phyloP scores from a whole-genome alignment of 1,140 invertebrate genomes.

The Sitobion miscanthi region DNA sequence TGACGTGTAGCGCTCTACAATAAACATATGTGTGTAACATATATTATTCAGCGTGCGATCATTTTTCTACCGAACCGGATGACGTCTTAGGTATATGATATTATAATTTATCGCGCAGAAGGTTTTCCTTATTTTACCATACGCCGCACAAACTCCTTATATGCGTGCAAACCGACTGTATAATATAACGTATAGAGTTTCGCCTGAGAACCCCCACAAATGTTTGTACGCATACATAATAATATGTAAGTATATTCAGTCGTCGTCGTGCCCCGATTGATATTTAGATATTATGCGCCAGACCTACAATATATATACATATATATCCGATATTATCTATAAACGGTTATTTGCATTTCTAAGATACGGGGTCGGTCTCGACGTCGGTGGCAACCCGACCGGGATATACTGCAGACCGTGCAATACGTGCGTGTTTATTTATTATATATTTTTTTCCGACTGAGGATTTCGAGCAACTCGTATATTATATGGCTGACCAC shows the following conservation, averaged over 20 bases:
- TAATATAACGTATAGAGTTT: not conserved
- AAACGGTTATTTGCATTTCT: slow-evolving; percentile 11
- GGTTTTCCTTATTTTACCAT: slow-evolving; percentile 15
- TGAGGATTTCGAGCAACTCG: not conserved
- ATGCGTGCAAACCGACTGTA: not conserved
- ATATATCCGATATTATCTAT: not conserved
- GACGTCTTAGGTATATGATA: slow-evolving; percentile 15
- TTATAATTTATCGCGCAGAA: not conserved
- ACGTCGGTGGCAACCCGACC: not conserved
- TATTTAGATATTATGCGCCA: slow-evolving; percentile 5
- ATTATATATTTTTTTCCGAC: not conserved
- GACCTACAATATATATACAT: not conserved
- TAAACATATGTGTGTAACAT: not conserved
- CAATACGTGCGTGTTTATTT: not conserved
- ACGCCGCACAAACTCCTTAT: not conserved
- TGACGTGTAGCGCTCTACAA: not conserved
- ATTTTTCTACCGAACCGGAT: not conserved
- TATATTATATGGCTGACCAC: not conserved
- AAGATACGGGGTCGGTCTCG: not conserved
- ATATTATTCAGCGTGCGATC: not conserved
- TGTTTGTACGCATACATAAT: not conserved
- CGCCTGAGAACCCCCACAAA: not conserved
- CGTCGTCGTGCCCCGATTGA: not conserved
- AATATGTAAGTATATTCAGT: not conserved
- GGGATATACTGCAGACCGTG: not conserved